phyloP scores from a whole-genome alignment of 2,113 vertebrate species.

The Engystomops pustulosus region DNA sequence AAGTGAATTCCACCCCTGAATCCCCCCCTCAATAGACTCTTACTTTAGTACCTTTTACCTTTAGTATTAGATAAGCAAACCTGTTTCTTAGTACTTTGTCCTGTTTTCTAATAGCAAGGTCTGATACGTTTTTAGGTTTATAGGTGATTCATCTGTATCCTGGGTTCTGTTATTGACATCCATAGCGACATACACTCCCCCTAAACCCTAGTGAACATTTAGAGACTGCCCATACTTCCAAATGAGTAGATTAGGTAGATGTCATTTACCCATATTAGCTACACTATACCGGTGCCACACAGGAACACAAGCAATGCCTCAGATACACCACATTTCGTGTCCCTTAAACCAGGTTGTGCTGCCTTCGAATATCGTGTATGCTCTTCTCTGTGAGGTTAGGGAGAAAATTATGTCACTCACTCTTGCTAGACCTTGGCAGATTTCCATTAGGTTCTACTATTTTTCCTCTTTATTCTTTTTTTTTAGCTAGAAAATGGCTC shows the following conservation, averaged over 20 bases:
- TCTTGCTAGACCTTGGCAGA: constrained; percentile 40
- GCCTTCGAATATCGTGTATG: background rate
- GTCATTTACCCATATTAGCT: background rate
- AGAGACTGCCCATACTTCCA: background rate
- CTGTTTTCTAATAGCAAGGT: constrained; percentile 64
- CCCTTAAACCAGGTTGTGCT: constrained; percentile 1
- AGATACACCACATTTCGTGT: background rate
- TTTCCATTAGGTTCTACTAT: constrained; percentile 39
- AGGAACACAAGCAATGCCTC: background rate
- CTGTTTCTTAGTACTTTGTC: constrained; percentile 53
- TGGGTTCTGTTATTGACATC: constrained; percentile 71
- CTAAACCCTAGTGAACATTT: constrained; percentile 17
- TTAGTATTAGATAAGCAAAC: background rate
- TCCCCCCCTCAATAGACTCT: too few relatives aligned
- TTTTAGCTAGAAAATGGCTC: constrained; percentile 30
- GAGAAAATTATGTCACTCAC: constrained; percentile 51
- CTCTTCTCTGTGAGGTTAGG: constrained; percentile 35
- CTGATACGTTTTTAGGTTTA: constrained; percentile 57
- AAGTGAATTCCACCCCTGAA: too few relatives aligned
- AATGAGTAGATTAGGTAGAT: constrained; percentile 18
- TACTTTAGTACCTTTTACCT: too few relatives aligned
- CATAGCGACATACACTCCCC: constrained; percentile 49
- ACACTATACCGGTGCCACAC: background rate
- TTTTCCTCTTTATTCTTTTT: constrained; percentile 23
- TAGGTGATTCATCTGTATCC: constrained; percentile 66